Evolutionary conservation across 2,888 invertebrate genomes (phyloP).

Genomic region (Electrophaes corylata): DNA sequence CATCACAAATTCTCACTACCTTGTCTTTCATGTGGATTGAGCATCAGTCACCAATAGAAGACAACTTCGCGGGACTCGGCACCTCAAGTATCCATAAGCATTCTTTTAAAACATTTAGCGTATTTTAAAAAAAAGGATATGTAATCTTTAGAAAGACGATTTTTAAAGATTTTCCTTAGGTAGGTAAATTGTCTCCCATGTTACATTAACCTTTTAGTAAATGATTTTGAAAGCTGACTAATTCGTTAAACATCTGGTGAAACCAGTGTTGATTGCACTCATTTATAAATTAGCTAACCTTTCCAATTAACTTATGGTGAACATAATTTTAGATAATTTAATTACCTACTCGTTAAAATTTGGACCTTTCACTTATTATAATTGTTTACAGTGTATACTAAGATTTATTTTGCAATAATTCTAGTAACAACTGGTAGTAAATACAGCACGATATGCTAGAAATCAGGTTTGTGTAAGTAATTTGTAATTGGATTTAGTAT

Average conservation of each 20-base stretch:
- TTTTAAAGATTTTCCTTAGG: no score
- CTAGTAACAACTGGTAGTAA: not conserved
- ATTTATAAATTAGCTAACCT: no score
- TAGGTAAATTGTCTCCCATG: no score
- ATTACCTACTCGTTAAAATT: no score
- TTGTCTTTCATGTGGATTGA: constrained; percentile 97
- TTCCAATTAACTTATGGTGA: no score
- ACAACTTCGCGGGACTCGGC: constrained; percentile 33
- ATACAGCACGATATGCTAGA: not conserved
- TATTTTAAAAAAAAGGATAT: not conserved
- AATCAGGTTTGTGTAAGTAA: not conserved
- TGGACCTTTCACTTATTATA: not conserved
- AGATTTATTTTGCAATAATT: not conserved
- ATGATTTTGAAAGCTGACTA: not conserved
- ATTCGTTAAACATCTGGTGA: not conserved
- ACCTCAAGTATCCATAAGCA: constrained; percentile 14
- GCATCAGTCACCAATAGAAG: constrained; percentile 57
- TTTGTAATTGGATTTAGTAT: not conserved
- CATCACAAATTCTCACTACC: constrained; percentile 93
- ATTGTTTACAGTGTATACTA: not conserved
- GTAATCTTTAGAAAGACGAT: not conserved
- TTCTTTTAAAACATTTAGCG: not conserved
- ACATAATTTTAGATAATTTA: no score
- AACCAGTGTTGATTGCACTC: no score
- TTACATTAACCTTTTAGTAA: no score